Base-by-base conservation (phyloP, 2,113 vertebrate species). In the Chrysochloris asiatica region DNA sequence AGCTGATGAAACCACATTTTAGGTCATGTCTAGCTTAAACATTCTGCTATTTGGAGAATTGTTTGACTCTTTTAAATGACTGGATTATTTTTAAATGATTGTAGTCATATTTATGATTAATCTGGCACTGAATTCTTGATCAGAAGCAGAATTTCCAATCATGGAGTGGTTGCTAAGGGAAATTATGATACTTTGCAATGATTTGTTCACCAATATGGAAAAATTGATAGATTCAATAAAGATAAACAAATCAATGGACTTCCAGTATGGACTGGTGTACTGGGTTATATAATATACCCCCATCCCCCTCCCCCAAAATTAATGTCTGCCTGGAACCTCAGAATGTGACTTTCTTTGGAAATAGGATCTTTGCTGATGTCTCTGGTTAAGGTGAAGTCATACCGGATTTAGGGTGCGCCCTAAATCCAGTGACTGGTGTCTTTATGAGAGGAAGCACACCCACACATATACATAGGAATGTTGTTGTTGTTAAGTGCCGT, bases 71-170 rank as follows among this genome's bases (percentile, higher is more conserved):
- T 80, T 48, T n/a, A 89, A 77, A 77, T 63, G 61, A 59, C 8
- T 45, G 14, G 36, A 19, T 93, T 88, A 86, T 80, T 13, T 54
- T 76, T 79, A 59, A 79, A 38, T 71, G 71, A 38, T 43, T 47
- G 13, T 52, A 54, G 33, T 85, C 52, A 24, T 81, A 33, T 77
- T 76, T 86, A 30, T 89, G 83, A 92, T 69, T 73, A 71, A 83
- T 72, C 78, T 69, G 52, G 33, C 84, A 45, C 52, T 89, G 67
- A 93, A 61, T 87, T 93, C 75, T 61, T 78, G 67, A 92, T 59
- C 30, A 81, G 77, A 61, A 91, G 17, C 7, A 61, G 30, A 93
- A 83, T 19, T 93, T 63, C 73, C 28, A 43, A 33, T 87, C 80
- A 84, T 2, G 50, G 85, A 45, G 59, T 33, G 80, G 81, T 92